phyloP scores from a whole-genome alignment of 2,888 invertebrate species.

The Philereme transversata region DNA sequence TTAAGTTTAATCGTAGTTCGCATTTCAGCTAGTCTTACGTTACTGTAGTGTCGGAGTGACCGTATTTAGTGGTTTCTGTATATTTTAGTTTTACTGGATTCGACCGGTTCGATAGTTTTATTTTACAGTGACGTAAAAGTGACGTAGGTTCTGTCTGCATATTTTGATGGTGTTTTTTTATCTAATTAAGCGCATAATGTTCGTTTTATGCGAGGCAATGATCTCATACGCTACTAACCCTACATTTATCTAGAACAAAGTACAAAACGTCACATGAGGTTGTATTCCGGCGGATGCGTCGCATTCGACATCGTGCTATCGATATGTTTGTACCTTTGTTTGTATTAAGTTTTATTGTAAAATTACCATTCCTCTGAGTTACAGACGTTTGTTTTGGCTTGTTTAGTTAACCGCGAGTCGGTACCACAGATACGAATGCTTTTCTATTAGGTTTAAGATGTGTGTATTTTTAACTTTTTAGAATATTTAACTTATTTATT shows the following conservation, averaged over 20 bases:
- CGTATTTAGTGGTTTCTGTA: slow-evolving; percentile 73
- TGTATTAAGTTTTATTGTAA: slow-evolving; percentile 66
- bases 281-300: slow-evolving; percentile 38
- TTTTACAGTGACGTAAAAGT: slow-evolving; percentile 68
- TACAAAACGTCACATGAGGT: slow-evolving; percentile 68
- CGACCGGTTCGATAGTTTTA: slow-evolving; percentile 62
- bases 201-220: slow-evolving; percentile 73
- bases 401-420: slow-evolving; percentile 50
- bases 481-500: slow-evolving; percentile 84
- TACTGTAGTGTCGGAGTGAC: slow-evolving; percentile 70
- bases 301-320: slow-evolving; percentile 62
- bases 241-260: slow-evolving; percentile 77
- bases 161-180: slow-evolving; percentile 72
- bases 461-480: slow-evolving; percentile 84
- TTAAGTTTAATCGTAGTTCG: slow-evolving; percentile 80
- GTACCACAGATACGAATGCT: slow-evolving; percentile 71
- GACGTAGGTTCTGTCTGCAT: slow-evolving; percentile 71
- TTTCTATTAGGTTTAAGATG: slow-evolving; percentile 81
- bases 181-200: slow-evolving; percentile 77
- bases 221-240: slow-evolving; percentile 81
- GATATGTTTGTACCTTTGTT: slow-evolving; percentile 80
- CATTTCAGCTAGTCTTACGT: slow-evolving; percentile 84
- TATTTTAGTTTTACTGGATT: slow-evolving; percentile 71
- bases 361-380: slow-evolving; percentile 73
- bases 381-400: slow-evolving; percentile 65